phyloP scores from a whole-genome alignment of 1,140 invertebrate species.

The Ruditapes philippinarum region DNA sequence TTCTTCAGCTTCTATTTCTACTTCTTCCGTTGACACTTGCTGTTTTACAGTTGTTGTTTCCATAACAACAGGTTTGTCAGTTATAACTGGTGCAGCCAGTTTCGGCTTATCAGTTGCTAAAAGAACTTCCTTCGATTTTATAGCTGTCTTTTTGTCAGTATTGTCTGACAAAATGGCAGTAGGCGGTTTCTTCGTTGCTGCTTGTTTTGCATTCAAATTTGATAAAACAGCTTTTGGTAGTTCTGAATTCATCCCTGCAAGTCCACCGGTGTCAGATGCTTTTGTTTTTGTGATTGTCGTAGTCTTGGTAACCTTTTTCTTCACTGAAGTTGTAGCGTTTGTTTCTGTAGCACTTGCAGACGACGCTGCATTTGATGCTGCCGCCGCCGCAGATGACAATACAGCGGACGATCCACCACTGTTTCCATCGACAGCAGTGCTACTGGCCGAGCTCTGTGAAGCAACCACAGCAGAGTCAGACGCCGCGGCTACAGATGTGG shows the following conservation, averaged over 20 bases:
- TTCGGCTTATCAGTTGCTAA: slow-evolving; percentile 46
- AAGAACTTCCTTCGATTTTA: slow-evolving; percentile 11
- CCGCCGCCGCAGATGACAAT: not conserved
- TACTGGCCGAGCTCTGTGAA: not conserved
- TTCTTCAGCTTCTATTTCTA: slow-evolving; percentile 28
- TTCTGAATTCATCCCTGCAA: slow-evolving; percentile 28
- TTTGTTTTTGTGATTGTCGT: slow-evolving; percentile 44
- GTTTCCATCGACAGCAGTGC: not conserved
- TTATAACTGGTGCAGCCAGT: slow-evolving; percentile 1
- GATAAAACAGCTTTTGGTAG: slow-evolving; percentile 25
- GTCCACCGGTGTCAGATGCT: not conserved
- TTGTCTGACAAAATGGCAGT: slow-evolving; percentile 47
- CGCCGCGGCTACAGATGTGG: not conserved
- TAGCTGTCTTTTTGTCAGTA: not conserved
- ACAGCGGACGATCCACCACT: not conserved
- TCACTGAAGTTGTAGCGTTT: slow-evolving; percentile 37
- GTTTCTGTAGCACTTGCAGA: slow-evolving; percentile 29
- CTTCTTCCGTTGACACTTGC: not conserved
- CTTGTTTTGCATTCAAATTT: not conserved
- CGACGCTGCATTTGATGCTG: not conserved
- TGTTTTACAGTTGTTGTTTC: not conserved
- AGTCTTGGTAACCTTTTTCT: slow-evolving; percentile 28
- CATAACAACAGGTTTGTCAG: not conserved
- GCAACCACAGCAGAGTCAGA: not conserved
- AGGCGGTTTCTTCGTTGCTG: slow-evolving; percentile 21